Evolutionary conservation across 1,140 invertebrate species (phyloP), one percentile per base, ranked within the genome.

Genomic region (Trichonephila inaurata): DNA sequence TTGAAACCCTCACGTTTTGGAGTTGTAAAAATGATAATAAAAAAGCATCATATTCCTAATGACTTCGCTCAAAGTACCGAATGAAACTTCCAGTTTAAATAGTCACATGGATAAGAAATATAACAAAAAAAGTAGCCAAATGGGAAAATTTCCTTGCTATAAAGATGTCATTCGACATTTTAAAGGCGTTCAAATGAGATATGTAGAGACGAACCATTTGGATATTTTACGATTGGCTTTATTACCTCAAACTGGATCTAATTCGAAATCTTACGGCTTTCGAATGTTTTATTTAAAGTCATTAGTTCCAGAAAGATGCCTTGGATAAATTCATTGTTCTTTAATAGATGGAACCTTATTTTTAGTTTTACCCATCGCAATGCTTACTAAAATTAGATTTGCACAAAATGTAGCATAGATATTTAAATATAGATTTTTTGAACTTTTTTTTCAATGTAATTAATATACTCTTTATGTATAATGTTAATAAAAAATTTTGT

Each of bases 151-250:
- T 64, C 33, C 58, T 28, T 28, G 12, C 87, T 72, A 44, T 90
- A 81, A 81, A 90, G 58, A 90, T 90, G 72, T 90, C 89, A 90
- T 81, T 61, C 61, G 24, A n/a, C 89, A 60, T 81, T 81, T 51
- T 81, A 69, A 44, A 61, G 51, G 33, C 66, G 66, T 33, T 90
- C 61, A 81, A 81, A 81, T n/a, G 66, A 40, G 40, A 90, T 40
- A 90, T 60, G 89, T 51, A 61, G 19, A 81, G 28, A 81, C 33
- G 33, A 72, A 33, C 64, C 51, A 89, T 89, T 72, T 66, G 64
- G 58, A 77, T 90, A 90, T 81, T 90, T 90, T 81, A 90, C 28
- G 89, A 90, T 77, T 40, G 89, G 44, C 33, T 90, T 90, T 90
- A 90, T 90, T 81, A 69, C 89, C 19, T 40, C 58, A 58, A 90